A percentile compares a stretch with the other conserved stretches of the same genome.
These are phyloP conservation scores for Dolichallabes microphthalmus DNA, from an alignment of 2,113 vertebrate genomes.

Conservation along the genomic window DNA sequence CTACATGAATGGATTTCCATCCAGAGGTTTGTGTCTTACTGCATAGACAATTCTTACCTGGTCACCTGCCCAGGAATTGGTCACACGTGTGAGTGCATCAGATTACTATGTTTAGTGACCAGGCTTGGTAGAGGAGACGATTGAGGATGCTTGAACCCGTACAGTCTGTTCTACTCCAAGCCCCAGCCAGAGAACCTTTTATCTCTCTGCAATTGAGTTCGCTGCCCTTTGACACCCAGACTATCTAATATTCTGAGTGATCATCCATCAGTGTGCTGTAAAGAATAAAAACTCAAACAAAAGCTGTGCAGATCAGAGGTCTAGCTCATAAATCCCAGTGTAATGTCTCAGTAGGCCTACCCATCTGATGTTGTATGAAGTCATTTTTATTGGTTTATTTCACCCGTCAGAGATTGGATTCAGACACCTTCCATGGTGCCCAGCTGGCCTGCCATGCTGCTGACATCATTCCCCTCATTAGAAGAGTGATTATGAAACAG, in stretches of 20 bases:
- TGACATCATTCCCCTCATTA: slow-evolving; percentile 53
- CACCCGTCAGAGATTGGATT: slow-evolving; percentile 7
- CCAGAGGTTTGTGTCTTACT: neutral
- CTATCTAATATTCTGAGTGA: neutral
- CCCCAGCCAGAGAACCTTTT: neutral
- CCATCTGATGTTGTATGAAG: neutral
- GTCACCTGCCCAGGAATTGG: neutral
- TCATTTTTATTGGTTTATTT: neutral
- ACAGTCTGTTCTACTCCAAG: neutral
- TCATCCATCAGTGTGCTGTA: neutral
- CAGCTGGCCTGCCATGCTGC: slow-evolving; percentile 43
- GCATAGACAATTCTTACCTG: neutral
- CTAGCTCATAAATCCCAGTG: neutral
- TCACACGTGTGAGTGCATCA: neutral
- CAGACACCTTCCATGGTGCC: slow-evolving; percentile 21
- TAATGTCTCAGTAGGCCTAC: neutral
- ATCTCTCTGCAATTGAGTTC: neutral
- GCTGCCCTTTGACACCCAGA: neutral
- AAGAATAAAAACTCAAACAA: neutral
- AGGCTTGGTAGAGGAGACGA: neutral
- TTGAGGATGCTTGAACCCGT: neutral
- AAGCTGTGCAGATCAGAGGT: neutral
- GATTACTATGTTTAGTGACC: neutral
- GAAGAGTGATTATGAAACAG: slow-evolving; percentile 61
- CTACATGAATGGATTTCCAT: neutral